Percentiles rank a stretch among this genome's conserved stretches.
These are phyloP conservation scores for Serranochromis macrocephalus DNA, from an alignment of 2,113 vertebrate genomes.

Conservation along the genomic window DNA sequence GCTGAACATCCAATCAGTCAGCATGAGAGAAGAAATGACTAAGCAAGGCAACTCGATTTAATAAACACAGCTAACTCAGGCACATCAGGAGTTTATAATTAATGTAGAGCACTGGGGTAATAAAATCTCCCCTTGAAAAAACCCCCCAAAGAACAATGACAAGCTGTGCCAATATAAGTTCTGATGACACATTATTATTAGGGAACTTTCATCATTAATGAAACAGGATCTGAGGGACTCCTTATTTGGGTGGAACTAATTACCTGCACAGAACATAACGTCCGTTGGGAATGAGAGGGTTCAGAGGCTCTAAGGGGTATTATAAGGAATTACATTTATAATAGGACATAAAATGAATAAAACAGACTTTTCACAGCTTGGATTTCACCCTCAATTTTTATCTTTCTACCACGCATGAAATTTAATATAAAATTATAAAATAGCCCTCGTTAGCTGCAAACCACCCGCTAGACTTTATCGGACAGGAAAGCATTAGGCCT, in stretches of 20 bases:
- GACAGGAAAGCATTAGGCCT: neutral
- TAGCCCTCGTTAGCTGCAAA: neutral
- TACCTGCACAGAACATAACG: constrained; percentile 1
- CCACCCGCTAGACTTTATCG: neutral
- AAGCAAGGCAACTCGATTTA: neutral
- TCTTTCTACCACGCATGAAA: neutral
- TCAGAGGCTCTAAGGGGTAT: neutral
- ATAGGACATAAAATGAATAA: neutral
- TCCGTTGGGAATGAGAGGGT: neutral
- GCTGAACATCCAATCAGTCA: neutral
- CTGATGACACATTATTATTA: neutral
- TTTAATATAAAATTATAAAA: neutral
- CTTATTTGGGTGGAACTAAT: constrained; percentile 14
- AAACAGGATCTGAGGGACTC: neutral
- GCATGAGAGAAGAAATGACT: neutral
- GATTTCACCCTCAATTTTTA: neutral
- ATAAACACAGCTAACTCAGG: neutral
- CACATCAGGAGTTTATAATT: neutral
- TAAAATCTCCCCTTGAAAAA: neutral
- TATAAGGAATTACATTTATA: neutral
- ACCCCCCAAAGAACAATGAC: neutral
- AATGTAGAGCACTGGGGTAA: neutral
- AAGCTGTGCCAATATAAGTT: neutral
- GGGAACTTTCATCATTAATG: neutral
- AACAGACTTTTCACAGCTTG: neutral